Evolutionary conservation across 2,888 invertebrate genomes (phyloP), one percentile per base, ranked within the genome.

Genomic region (Macaria liturata): DNA sequence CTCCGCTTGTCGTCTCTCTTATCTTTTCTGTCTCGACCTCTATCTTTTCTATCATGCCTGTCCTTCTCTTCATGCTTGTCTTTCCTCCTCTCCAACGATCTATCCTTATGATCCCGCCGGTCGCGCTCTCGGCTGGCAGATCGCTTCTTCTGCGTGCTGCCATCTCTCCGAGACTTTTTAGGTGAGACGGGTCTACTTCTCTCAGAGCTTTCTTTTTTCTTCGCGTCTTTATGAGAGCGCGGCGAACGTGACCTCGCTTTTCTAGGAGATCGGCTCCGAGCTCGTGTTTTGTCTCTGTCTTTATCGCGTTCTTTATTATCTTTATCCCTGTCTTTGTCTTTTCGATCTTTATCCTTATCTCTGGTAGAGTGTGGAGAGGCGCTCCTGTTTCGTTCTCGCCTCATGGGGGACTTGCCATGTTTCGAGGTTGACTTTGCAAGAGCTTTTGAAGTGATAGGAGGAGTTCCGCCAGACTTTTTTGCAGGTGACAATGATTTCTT

Each of bases 11-110:
- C 85, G 58, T 94, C 93, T 82, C 92, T 92, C 67, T 75, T 82
- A 62, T 91, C 95, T 54, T 94, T 93, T 62, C 94, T 86, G 86
- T 92, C 93, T 55, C 96, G 94, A 53, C 95, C 95, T 64, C 96
- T 91, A 65, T 96, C 96, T 66, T 94, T 94, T 49, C 95, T 90
- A 58, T 95, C 95, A 65, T 94, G 90, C 72, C 93, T 85, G 68
- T 94, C 93, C 75, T 93, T 92, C 48, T 93, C 93, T 61, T 93
- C 93, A 70, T 92, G 87, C 74, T 93, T 92, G 59, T 92, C 88
- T 75, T 93, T 93, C 57, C 92, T 83, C 65, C 86, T 82, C 69
- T 92, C 93, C 72, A 86, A 77, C 61, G 82, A 93, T 71, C 80
- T 88, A 70, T 90, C 92, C 75, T 88, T 93, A 63, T 86, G 87